Evolutionary conservation across 2,113 vertebrate species (phyloP).

Genomic region (Entomyzon cyanotis): DNA sequence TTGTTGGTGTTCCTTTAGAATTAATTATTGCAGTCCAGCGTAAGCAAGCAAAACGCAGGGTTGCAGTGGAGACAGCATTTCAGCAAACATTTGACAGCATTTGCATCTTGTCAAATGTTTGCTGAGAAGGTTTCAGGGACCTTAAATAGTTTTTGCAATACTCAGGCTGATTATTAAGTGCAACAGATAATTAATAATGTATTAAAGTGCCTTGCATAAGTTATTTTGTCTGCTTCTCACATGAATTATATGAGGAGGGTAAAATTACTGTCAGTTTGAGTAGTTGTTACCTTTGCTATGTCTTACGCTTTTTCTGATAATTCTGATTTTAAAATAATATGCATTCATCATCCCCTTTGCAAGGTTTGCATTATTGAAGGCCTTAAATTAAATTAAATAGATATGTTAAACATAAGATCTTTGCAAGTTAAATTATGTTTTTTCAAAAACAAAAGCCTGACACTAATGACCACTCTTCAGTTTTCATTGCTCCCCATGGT

Average conservation of each 20-base stretch:
- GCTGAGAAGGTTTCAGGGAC: neutral
- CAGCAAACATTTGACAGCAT: too few species aligned
- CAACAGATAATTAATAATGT: neutral
- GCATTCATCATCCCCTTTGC: neutral
- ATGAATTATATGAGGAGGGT: neutral
- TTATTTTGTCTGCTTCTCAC: neutral
- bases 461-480: neutral
- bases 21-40: neutral
- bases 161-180: neutral
- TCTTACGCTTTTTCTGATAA: neutral
- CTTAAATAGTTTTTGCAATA: neutral
- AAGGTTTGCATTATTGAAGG: neutral
- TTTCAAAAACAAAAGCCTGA: neutral
- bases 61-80: neutral
- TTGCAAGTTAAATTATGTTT: neutral
- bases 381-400: neutral
- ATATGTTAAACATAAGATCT: neutral
- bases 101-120: neutral
- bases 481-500: neutral
- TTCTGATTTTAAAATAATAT: neutral
- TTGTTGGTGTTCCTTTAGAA: neutral
- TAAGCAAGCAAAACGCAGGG: neutral
- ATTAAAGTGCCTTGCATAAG: neutral
- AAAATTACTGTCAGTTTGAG: neutral
- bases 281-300: neutral